Evolutionary conservation across 2,113 vertebrate genomes (phyloP), one percentile per base, ranked within the genome.

Genomic region (Etheostoma spectabile): DNA sequence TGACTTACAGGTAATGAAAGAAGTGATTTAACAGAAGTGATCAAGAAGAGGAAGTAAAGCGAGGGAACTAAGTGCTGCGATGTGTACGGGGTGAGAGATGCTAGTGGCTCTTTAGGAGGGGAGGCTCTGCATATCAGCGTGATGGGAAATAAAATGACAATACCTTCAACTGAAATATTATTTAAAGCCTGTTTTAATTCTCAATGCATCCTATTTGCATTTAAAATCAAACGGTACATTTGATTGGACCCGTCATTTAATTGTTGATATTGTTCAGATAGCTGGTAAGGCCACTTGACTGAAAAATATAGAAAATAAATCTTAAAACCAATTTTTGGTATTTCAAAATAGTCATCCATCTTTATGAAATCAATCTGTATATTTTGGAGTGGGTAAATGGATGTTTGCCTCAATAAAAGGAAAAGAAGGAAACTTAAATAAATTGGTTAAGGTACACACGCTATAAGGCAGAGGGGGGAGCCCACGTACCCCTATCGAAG

Each of bases 401-500:
- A 12, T 22, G 0, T 33, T 74, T 79, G 62, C 55, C 61, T 82
- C 60, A 57, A 62, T 77, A 71, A 71, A 87, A 84, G 57, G 15
- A 75, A 82, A 79, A 86, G 59, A 53, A 53, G 69, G 63, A 57
- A 83, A 85, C 81, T 72, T 80, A 79, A 78, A 82, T 45, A 84
- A 84, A 86, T 83, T 90, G 91, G 92, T 77, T 93, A 91, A 85
- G 82, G 93, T 94, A 94, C 91, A 95, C 93, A 94, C 92, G 93
- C 94, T 93, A 93, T 91, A 91, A 93, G 93, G 93, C 90, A 94
- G 93, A 95, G 94, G 93, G 94, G 94, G 93, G 93, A 94, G 95
- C 94, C 95, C 95, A 96, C 97, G 97, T 96, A 98, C 97, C 96
- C 97, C 97, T 5, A 99, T 96, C 65, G 98, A 96, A 90, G 95